Evolutionary conservation across 2,797 vertebrate species (phyloP).

Genomic region (Gouania willdenowi): DNA sequence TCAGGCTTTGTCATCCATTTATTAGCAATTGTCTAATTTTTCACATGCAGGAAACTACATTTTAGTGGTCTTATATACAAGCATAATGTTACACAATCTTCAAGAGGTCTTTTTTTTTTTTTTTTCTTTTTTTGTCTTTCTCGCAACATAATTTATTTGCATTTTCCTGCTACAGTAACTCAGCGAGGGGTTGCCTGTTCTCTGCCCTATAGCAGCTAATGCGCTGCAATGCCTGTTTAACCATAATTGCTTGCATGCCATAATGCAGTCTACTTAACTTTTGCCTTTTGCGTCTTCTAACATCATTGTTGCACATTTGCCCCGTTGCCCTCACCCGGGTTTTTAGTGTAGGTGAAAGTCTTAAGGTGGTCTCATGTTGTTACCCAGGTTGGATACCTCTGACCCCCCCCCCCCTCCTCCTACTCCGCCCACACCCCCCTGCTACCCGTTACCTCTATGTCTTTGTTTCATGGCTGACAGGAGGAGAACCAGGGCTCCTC

Average conservation of each 20-base stretch:
- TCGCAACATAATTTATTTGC: conserved; percentile 51
- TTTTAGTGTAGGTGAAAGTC: conserved; percentile 3
- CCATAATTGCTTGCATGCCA: conserved; percentile 71
- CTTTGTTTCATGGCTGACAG: conserved; percentile 94
- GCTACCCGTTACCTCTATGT: conserved; percentile 82
- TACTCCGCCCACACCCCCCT: too few relatives aligned
- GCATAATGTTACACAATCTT: too few relatives aligned
- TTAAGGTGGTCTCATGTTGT: conserved; percentile 51
- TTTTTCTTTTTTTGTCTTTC: conserved; percentile 12
- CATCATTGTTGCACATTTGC: conserved; percentile 7
- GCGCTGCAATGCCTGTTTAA: conserved; percentile 51
- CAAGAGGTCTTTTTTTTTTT: too few relatives aligned
- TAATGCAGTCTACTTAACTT: conserved; percentile 40
- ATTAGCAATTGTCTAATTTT: too few relatives aligned
- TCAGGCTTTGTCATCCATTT: too few relatives aligned
- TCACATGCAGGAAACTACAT: too few relatives aligned
- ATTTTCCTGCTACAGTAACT: conserved; percentile 58
- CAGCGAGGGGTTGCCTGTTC: conserved; percentile 50
- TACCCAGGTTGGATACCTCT: conserved; percentile 71
- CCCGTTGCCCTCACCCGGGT: conserved; percentile 16
- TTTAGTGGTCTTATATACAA: too few relatives aligned
- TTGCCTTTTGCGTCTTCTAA: conserved; percentile 39
- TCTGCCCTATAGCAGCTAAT: conserved; percentile 53
- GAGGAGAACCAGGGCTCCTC: conserved; percentile 86
- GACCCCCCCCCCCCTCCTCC: too few relatives aligned